Percentiles rank a stretch among this genome's conserved stretches.
Conservation (phyloP, 2,113 vertebrate species). For the Hippocampus comes region DNA sequence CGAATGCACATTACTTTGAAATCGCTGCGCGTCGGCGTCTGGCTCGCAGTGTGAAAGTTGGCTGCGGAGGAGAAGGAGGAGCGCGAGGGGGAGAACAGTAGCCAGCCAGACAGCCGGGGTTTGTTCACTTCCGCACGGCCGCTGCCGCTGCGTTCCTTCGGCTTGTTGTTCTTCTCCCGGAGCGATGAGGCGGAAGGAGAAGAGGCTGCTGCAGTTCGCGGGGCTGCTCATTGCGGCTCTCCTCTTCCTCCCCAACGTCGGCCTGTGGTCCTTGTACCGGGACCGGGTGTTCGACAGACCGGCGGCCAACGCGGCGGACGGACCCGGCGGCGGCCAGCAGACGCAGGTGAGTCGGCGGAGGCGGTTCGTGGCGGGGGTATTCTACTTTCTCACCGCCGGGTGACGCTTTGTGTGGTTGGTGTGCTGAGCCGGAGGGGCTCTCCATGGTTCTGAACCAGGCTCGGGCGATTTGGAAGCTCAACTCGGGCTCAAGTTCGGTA, state of each 20-base stretch:
- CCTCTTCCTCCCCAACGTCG: conserved; percentile 87
- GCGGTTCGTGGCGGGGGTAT: neutral
- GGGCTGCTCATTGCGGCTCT: conserved; percentile 80
- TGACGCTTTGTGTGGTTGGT: neutral
- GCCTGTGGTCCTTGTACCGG: conserved; percentile 87
- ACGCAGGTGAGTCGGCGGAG: conserved; percentile 62
- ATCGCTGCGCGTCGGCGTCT: neutral
- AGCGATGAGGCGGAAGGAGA: conserved; percentile 89
- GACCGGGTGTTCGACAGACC: conserved; percentile 83
- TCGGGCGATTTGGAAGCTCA: neutral
- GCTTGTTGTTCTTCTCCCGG: conserved; percentile 2
- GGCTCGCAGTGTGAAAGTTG: conserved; percentile 47
- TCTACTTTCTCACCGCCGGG: too few relatives aligned
- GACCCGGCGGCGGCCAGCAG: conserved; percentile 43
- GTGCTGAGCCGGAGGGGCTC: neutral
- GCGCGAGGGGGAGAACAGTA: neutral
- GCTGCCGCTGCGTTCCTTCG: conserved; percentile 2
- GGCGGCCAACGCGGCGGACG: conserved; percentile 59
- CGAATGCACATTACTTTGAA: conserved; percentile 1
- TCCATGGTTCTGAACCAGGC: neutral
- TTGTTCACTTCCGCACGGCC: neutral
- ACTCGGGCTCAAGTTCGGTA: neutral
- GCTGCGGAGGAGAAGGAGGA: conserved; percentile 8
- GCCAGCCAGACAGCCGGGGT: neutral
- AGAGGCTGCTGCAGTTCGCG: conserved; percentile 84